Evolutionary conservation across 2,797 vertebrate genomes (phyloP).

Genomic region (Craterocephalus amniculus): DNA sequence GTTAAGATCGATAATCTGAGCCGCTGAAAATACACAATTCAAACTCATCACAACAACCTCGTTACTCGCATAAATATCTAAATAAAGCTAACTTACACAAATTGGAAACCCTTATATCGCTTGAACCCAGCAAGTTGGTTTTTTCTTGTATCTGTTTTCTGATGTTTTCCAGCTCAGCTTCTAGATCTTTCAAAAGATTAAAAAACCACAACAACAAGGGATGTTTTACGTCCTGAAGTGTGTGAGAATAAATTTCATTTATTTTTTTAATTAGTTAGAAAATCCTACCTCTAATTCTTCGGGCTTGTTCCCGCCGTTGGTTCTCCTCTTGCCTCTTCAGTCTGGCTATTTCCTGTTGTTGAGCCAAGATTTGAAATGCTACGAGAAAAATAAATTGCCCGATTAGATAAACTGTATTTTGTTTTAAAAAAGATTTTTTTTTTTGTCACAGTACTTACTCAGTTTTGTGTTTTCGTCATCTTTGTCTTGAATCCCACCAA

Average conservation of each 20-base stretch:
- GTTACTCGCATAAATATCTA: background rate
- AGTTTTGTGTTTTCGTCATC: conserved; percentile 49
- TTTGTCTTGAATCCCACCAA: conserved; percentile 41
- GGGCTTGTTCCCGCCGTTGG: background rate
- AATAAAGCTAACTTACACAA: conserved; percentile 36
- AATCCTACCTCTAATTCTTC: conserved; percentile 44
- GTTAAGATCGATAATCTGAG: conserved; percentile 51
- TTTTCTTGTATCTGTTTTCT: conserved; percentile 46
- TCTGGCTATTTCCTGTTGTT: conserved; percentile 31
- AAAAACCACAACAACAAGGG: background rate
- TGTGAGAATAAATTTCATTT: too few species aligned
- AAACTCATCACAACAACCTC: background rate
- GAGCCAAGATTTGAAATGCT: conserved; percentile 51
- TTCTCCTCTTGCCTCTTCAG: conserved; percentile 18
- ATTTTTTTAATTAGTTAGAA: too few species aligned
- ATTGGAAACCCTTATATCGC: conserved; percentile 8
- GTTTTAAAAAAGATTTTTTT: too few species aligned
- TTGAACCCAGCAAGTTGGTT: background rate
- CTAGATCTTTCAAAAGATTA: conserved; percentile 42
- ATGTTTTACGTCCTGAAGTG: background rate
- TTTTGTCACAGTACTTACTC: conserved; percentile 45
- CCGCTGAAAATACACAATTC: conserved; percentile 26
- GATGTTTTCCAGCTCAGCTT: conserved; percentile 37
- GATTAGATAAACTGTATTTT: background rate
- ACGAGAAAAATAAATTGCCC: background rate